Conservation (phyloP, 2,797 vertebrate genomes). For the Pyrrhura leucotis region DNA sequence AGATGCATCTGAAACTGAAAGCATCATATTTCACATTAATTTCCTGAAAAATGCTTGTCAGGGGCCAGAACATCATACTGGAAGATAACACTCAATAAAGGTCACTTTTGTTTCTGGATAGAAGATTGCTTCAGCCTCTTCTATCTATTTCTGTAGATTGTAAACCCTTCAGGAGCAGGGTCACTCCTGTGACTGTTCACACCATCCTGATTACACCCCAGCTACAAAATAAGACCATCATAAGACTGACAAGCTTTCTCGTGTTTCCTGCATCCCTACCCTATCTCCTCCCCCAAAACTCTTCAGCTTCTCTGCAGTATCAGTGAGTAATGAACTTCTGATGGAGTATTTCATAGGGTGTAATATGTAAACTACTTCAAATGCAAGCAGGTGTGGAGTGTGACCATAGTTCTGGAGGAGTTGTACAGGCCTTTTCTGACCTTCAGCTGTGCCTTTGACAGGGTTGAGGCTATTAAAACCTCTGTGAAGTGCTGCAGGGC, state of each 20-base stretch:
- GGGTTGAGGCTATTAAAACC: not conserved
- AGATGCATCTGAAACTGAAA: not conserved
- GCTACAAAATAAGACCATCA: not conserved
- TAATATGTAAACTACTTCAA: not conserved
- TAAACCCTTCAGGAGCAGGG: not conserved
- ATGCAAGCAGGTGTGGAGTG: not conserved
- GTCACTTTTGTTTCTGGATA: not conserved
- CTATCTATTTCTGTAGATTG: not conserved
- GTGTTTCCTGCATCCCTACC: not conserved
- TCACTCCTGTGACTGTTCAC: not conserved
- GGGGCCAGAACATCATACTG: not conserved
- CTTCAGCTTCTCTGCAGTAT: not conserved
- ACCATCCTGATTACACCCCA: not conserved
- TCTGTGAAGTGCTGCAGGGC: not conserved
- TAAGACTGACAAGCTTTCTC: not conserved
- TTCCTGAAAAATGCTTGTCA: not conserved
- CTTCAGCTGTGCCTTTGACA: not conserved
- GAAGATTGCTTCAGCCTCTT: not conserved
- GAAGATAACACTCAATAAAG: not conserved
- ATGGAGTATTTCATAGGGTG: not conserved
- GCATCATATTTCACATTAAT: not conserved
- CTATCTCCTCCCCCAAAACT: not conserved
- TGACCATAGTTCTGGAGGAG: not conserved
- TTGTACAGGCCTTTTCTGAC: not conserved
- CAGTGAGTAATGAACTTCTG: not conserved